Conservation (phyloP, 2,888 invertebrate genomes). For the Spicauda simplicius region DNA sequence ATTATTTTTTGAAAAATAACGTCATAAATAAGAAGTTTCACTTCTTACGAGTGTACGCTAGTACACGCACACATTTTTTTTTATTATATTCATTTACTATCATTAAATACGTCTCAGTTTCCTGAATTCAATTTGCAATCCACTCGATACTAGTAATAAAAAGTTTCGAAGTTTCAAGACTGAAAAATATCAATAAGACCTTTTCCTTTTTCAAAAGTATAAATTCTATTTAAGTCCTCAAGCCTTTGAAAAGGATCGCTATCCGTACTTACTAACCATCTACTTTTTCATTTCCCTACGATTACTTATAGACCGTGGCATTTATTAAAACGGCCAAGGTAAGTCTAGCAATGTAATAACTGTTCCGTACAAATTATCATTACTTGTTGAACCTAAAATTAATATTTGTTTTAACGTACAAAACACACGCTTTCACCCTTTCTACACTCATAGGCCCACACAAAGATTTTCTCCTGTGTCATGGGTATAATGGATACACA, state of each 20-base stretch:
- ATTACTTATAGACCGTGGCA: conserved; percentile 21
- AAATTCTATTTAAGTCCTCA: conserved; percentile 7
- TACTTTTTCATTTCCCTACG: conserved; percentile 23
- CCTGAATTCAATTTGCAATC: not conserved
- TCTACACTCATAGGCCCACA: too few species aligned
- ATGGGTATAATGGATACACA: too few species aligned
- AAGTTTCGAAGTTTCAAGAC: not conserved
- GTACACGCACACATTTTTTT: too few species aligned
- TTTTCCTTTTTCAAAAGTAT: conserved; percentile 9
- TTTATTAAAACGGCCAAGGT: not conserved
- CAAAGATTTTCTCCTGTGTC: too few species aligned
- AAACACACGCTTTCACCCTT: too few species aligned
- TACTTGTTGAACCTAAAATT: too few species aligned
- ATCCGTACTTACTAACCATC: conserved; percentile 10
- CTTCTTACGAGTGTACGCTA: too few species aligned
- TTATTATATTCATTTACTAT: too few species aligned
- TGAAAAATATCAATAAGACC: conserved; percentile 3
- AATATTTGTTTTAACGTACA: too few species aligned
- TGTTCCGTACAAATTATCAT: not conserved
- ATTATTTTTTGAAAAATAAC: too few species aligned
- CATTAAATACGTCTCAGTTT: too few species aligned
- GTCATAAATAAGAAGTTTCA: too few species aligned
- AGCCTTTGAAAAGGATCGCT: conserved; percentile 11
- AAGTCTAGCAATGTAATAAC: not conserved
- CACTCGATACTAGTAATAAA: not conserved